These are phyloP conservation scores for Heteromormyrus szaboi DNA, from an alignment of 2,797 vertebrate species.

Conservation along the genomic window DNA sequence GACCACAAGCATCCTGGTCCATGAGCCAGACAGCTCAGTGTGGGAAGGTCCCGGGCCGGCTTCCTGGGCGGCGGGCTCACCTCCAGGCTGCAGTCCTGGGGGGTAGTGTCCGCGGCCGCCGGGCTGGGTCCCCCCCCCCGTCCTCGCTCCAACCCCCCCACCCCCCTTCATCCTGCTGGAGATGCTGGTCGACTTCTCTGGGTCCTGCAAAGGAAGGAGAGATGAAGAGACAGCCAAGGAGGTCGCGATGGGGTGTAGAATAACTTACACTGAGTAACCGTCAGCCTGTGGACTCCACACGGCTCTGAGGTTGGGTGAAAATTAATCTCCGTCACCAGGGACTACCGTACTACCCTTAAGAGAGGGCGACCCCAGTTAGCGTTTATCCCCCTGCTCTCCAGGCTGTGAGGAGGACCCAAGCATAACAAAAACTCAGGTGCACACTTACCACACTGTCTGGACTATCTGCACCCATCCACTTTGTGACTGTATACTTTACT, in stretches of 20 bases:
- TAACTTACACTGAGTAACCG: background rate
- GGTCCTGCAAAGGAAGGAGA: conserved; percentile 50
- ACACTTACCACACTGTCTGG: background rate
- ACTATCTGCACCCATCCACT: background rate
- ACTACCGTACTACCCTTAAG: conserved; percentile 20
- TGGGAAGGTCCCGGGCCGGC: background rate
- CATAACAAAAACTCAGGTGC: background rate
- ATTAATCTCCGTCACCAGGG: background rate
- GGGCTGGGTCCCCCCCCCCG: background rate
- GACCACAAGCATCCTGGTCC: background rate
- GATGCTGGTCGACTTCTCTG: conserved; percentile 61
- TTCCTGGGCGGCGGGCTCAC: conserved; percentile 1
- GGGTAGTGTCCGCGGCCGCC: background rate
- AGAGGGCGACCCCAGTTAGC: background rate
- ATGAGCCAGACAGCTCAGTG: background rate
- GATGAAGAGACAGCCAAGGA: background rate
- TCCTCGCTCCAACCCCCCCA: conserved; percentile 46
- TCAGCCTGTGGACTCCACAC: background rate
- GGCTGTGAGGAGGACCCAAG: background rate
- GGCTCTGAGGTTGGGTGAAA: background rate
- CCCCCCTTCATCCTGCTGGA: conserved; percentile 73
- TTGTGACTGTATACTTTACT: background rate
- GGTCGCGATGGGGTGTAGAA: background rate
- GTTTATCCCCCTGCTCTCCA: background rate
- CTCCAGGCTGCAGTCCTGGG: conserved; percentile 48